Evolutionary conservation across 2,797 vertebrate species (phyloP), one percentile per base, ranked within the genome.

Genomic region (Anguilla pacifica): DNA sequence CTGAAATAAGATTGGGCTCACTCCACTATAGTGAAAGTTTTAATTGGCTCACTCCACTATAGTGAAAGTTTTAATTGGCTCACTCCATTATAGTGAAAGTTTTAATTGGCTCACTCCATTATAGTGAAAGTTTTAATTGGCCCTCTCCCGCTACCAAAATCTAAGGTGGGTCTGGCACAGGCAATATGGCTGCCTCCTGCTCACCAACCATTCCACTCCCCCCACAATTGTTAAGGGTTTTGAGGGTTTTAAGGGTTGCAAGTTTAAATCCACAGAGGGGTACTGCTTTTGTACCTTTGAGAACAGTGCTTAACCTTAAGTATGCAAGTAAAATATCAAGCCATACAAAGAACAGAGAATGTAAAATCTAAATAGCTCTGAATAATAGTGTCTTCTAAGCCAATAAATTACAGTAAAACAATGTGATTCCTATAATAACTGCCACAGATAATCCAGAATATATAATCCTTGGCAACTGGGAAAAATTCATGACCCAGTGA

Each of bases 231-330:
- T 35, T n/a, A n/a, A n/a, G n/a, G n/a, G n/a, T n/a, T n/a, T n/a
- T n/a, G n/a, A n/a, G n/a, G n/a, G n/a, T n/a, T n/a, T n/a, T 51
- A 67, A 22, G n/a, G 25, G 22, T n/a, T 67, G 25, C 90, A 93
- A 94, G 94, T 95, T 95, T 93, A 96, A 95, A 96, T 93, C 95
- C 93, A 93, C 92, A 90, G 92, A 93, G 92, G 94, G 94, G 93
- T 93, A 59, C 90, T 90, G 91, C 93, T 91, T 84, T 92, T 90
- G 93, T 89, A 92, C 93, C 92, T 93, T 92, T 90, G 92, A 95
- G 94, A 93, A 89, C 87, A 13, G 87, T 84, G 91, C 92, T 95
- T 95, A 93, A 95, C 91, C 92, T 92, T 91, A 90, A 92, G 94
- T 94, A 91, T 91, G 94, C 90, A 93, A 93, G 94, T 95, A 94